Evolutionary conservation across 2,888 invertebrate species (phyloP).

Genomic region (Drosophila macrospina): DNA sequence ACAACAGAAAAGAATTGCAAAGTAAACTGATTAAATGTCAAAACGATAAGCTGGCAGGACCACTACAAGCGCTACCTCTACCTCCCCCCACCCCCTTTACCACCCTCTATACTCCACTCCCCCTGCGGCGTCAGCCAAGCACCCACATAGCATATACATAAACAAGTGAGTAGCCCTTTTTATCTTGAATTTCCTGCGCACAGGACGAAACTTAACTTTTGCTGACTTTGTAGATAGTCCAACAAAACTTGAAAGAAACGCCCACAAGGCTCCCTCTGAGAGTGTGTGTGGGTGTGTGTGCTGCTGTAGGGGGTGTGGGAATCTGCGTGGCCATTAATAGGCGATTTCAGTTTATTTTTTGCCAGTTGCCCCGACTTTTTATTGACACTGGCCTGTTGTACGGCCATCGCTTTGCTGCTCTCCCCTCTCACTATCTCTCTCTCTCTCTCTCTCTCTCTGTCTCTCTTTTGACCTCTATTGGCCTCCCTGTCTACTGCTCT

Average conservation of each 20-base stretch:
- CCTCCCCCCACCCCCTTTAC: background rate
- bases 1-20: slow-evolving; percentile 33
- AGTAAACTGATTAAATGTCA: slow-evolving; percentile 65
- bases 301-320: background rate
- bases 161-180: slow-evolving; percentile 42
- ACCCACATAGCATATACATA: slow-evolving; percentile 9
- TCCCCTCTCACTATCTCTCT: background rate
- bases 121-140: background rate
- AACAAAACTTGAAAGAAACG: slow-evolving; percentile 50
- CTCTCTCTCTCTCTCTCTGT: too few relatives aligned
- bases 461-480: background rate
- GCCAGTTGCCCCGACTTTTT: slow-evolving; percentile 65
- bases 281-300: slow-evolving; percentile 12
- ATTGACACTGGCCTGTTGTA: slow-evolving; percentile 60
- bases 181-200: slow-evolving; percentile 48
- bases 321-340: slow-evolving; percentile 65
- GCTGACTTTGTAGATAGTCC: slow-evolving; percentile 69
- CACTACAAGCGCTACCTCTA: background rate
- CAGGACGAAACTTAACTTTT: slow-evolving; percentile 71
- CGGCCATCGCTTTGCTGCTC: slow-evolving; percentile 30
- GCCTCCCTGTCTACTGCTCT: background rate
- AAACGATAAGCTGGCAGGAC: slow-evolving; percentile 57
- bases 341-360: slow-evolving; percentile 79
- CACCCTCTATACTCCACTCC: background rate
- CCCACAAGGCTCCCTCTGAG: slow-evolving; percentile 5